phyloP scores from a whole-genome alignment of 2,797 vertebrate genomes.

The Denticeps clupeoides region DNA sequence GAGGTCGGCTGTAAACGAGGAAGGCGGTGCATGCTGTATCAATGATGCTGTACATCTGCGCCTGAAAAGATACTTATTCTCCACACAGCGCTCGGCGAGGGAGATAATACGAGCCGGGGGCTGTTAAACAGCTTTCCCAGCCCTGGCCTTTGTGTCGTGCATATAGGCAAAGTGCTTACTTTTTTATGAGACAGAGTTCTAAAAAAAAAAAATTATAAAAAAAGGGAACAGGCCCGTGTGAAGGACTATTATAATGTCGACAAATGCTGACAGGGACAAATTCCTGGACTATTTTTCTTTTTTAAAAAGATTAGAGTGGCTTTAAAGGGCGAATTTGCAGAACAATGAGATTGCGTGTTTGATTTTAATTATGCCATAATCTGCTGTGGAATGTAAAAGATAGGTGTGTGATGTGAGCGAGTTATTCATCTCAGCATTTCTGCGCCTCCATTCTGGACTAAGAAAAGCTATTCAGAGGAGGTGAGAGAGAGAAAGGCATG shows the following conservation, averaged over 20 bases:
- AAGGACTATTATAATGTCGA: constrained; percentile 64
- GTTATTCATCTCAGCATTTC: constrained; percentile 1
- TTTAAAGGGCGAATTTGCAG: constrained; percentile 50
- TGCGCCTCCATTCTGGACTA: constrained; percentile 15
- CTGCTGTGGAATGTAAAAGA: constrained; percentile 49
- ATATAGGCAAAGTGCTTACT: constrained; percentile 60
- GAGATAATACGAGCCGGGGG: constrained; percentile 62
- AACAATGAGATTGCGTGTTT: constrained; percentile 62
- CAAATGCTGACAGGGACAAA: constrained; percentile 66
- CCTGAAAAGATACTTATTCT: constrained; percentile 60
- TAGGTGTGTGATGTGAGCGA: constrained; percentile 15
- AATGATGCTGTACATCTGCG: constrained; percentile 64
- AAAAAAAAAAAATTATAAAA: no score
- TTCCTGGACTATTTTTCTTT: constrained; percentile 39
- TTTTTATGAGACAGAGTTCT: constrained; percentile 40
- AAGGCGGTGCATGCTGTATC: constrained; percentile 71
- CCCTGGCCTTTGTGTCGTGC: constrained; percentile 58
- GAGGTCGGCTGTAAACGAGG: constrained; percentile 69
- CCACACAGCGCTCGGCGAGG: constrained; percentile 61
- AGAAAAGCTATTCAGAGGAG: not conserved
- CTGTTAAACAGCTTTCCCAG: constrained; percentile 57
- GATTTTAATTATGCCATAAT: constrained; percentile 66
- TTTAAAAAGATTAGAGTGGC: constrained; percentile 47
- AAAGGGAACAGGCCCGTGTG: constrained; percentile 30
- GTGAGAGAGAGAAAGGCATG: no score